phyloP scores from a whole-genome alignment of 2,113 vertebrate species.

The Salminus brasiliensis region DNA sequence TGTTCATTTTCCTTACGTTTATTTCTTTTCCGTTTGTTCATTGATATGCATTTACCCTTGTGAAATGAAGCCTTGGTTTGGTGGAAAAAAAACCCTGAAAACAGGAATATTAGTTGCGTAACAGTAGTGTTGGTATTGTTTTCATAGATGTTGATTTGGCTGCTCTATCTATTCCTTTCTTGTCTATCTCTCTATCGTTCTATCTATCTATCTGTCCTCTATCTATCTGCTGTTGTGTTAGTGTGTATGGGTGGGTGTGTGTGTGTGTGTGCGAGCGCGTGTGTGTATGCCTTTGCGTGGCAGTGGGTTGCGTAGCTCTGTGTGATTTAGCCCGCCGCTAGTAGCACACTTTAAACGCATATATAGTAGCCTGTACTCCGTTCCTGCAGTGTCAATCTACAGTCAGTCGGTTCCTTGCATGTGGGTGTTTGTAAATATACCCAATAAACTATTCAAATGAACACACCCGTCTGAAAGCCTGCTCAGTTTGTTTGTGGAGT shows the following conservation, averaged over 20 bases:
- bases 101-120: constrained; percentile 4
- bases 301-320: constrained; percentile 59
- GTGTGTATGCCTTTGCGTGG: constrained; percentile 55
- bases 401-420: constrained; percentile 74
- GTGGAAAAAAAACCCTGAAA: not conserved
- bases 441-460: constrained; percentile 71
- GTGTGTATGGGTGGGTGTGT: constrained; percentile 50
- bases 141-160: constrained; percentile 61
- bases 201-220: too few species aligned
- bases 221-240: constrained; percentile 62
- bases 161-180: constrained; percentile 42
- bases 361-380: constrained; percentile 56
- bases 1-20: not conserved
- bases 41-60: constrained; percentile 4
- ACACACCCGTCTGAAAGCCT: not conserved
- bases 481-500: not conserved
- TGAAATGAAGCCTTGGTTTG: constrained; percentile 24
- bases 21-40: not conserved
- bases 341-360: constrained; percentile 66
- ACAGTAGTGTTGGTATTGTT: constrained; percentile 55
- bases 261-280: constrained; percentile 19
- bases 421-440: constrained; percentile 84
- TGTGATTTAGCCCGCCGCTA: constrained; percentile 71
- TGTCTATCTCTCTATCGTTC: constrained; percentile 59
- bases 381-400: constrained; percentile 69